Conservation (phyloP, 2,888 invertebrate species). For the Sympetrum striolatum region DNA sequence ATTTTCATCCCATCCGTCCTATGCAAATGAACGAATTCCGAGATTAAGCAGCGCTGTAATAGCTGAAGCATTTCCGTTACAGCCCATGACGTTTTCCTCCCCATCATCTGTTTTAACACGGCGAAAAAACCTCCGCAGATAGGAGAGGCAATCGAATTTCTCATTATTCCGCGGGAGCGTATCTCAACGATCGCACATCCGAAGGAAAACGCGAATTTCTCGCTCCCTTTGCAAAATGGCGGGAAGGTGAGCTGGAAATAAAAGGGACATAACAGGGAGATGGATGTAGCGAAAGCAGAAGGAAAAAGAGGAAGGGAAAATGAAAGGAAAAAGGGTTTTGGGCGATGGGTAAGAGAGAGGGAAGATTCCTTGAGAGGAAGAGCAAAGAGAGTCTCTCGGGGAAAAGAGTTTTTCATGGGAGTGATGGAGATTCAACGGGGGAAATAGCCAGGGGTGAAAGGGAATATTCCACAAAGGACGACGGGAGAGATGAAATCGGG, state of each 20-base stretch:
- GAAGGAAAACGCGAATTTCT: neutral
- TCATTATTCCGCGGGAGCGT: too few relatives aligned
- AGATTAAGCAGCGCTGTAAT: too few relatives aligned
- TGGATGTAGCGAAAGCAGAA: neutral
- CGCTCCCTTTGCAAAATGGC: neutral
- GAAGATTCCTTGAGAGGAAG: neutral
- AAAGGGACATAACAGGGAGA: neutral
- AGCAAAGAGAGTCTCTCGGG: neutral
- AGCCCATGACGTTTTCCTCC: too few relatives aligned
- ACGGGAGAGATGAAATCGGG: conserved; percentile 30
- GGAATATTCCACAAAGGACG: conserved; percentile 35
- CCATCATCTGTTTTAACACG: too few relatives aligned
- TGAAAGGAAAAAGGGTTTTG: neutral
- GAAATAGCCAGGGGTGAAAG: conserved; percentile 3
- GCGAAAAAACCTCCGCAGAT: too few relatives aligned
- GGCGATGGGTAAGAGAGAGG: neutral
- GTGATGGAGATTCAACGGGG: conserved; percentile 27
- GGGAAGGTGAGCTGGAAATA: neutral
- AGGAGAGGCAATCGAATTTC: too few relatives aligned
- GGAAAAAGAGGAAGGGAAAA: neutral
- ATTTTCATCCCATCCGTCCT: too few relatives aligned
- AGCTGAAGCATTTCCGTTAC: too few relatives aligned
- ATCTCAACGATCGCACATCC: neutral
- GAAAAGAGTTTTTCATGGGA: conserved; percentile 17
- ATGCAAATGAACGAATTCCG: too few relatives aligned